Conservation (phyloP, 23 tunicate species). For the Trididemnum clinides region DNA sequence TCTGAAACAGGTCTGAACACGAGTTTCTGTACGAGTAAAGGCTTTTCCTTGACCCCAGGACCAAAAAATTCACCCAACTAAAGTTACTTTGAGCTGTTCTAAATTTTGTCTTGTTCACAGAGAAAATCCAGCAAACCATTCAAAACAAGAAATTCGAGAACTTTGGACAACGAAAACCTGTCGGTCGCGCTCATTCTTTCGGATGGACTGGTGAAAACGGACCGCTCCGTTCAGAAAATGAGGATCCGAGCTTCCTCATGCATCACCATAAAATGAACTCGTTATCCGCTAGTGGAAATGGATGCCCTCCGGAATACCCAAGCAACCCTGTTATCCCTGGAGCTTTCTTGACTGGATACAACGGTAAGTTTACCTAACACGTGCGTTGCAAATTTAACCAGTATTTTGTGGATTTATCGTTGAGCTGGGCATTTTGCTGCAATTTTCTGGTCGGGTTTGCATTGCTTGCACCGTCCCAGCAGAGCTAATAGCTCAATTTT, state of each 20-base stretch:
- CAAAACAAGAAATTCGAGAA: background rate
- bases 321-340: constrained; percentile 95
- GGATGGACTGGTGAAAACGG: constrained; percentile 21
- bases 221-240: constrained; percentile 5
- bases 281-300: background rate
- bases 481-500: too few species aligned
- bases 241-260: background rate
- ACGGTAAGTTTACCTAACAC: too few species aligned
- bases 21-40: too few species aligned
- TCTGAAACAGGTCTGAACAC: too few species aligned
- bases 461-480: too few species aligned
- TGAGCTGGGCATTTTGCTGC: too few species aligned
- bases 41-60: too few species aligned
- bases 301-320: constrained; percentile 49
- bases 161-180: background rate
- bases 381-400: too few species aligned
- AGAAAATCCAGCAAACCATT: constrained; percentile 49
- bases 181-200: constrained; percentile 10
- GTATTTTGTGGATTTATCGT: too few species aligned
- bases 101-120: constrained; percentile 5
- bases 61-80: too few species aligned
- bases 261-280: constrained; percentile 28
- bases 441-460: too few species aligned
- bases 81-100: background rate
- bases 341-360: constrained; percentile 86